Evolutionary conservation across 2,888 invertebrate genomes (phyloP).

Genomic region (Thera obeliscata): DNA sequence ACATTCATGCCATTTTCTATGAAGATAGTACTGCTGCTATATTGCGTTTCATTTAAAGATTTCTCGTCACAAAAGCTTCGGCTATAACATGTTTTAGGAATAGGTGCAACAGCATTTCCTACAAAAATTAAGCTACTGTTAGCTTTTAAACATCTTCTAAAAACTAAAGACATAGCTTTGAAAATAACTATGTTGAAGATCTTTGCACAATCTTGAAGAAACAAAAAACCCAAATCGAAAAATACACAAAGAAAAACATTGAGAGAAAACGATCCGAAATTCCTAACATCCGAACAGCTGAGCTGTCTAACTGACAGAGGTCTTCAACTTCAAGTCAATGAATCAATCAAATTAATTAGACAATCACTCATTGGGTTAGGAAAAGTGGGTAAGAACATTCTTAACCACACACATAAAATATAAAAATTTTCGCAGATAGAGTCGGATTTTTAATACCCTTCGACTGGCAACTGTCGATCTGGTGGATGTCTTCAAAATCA

Average conservation of each 20-base stretch:
- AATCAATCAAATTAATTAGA: too few relatives aligned
- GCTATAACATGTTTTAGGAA: slow-evolving; percentile 35
- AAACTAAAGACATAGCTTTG: slow-evolving; percentile 61
- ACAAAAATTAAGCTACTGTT: slow-evolving; percentile 55
- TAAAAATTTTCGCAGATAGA: too few relatives aligned
- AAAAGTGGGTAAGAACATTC: too few relatives aligned
- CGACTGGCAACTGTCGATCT: too few relatives aligned
- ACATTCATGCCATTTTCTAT: slow-evolving; percentile 88
- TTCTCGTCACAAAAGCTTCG: slow-evolving; percentile 67
- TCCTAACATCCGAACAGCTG: too few relatives aligned
- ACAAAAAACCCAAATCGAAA: neutral
- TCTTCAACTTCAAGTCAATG: too few relatives aligned
- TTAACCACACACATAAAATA: too few relatives aligned
- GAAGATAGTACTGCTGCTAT: slow-evolving; percentile 80
- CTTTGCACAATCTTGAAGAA: neutral
- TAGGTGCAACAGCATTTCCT: slow-evolving; percentile 36
- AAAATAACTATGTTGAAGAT: neutral
- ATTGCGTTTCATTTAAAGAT: slow-evolving; percentile 60
- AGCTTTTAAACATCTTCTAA: slow-evolving; percentile 68
- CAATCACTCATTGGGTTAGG: too few relatives aligned
- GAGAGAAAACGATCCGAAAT: too few relatives aligned
- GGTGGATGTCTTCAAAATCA: too few relatives aligned
- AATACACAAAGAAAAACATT: neutral
- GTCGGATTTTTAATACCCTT: too few relatives aligned
- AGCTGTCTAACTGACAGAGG: too few relatives aligned